Base-by-base conservation (phyloP, 2,113 vertebrate species). In the Saccopteryx leptura region DNA sequence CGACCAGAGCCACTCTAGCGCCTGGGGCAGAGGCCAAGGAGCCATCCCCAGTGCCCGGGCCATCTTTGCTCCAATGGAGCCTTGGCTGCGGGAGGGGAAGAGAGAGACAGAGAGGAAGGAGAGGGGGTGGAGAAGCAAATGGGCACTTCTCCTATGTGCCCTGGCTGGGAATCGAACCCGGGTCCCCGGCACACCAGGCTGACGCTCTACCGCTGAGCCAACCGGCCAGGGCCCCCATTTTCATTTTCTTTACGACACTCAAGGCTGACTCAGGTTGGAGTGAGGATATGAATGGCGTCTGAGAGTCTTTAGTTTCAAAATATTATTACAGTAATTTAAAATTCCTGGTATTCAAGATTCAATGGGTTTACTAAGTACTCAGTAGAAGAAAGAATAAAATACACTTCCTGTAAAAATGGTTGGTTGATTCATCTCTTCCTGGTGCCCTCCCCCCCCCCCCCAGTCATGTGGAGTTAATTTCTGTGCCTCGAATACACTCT, bases 271-370 rank as follows among this genome's bases (percentile, higher is more conserved):
- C 33, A 63, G 14, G n/a, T 71, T 76, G 61, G n/a, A 39, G 46
- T 23, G 23, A 17, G 23, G 52, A 74, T 74, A 46, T 52, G 56
- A 94, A 81, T 72, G 33, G 17, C 82, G 24, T 26, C 58, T 90
- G 65, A 79, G 87, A 80, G 58, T 39, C 76, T 85, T 94, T 1
- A 2, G 33, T 65, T 96, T 88, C 93, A 83, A 87, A 93, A 90
- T 88, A 75, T 50, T 9, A 21, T 84, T 56, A 39, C 28, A 56
- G 48, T 54, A 66, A 66, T 85, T 69, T 9, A 39, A 75, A 95
- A 72, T 75, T 61, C 39, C 66, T 91, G 39, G 23, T 94, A 79
- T 23, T 90, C 28, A 52, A 33, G 28, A 56, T 12, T 81, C 74
- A 14, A 0, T 61, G 63, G 74, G 46, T 74, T 96, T 96, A 68